Base-by-base conservation (phyloP, 2,888 invertebrate species). In the Eugnorisma glareosa region DNA sequence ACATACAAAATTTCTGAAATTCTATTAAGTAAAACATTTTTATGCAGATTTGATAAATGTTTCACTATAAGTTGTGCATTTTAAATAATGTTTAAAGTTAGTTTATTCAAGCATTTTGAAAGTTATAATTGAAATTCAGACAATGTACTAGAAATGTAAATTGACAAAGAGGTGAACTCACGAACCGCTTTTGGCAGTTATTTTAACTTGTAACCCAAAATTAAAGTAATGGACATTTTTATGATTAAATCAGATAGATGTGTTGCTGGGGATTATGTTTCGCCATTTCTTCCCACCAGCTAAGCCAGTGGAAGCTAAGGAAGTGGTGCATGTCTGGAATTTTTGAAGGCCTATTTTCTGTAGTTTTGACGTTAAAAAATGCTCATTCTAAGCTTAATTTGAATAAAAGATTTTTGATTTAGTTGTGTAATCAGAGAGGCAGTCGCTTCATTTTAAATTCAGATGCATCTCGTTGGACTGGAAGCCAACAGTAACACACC, bases 41-140 rank as follows among this genome's bases (percentile, higher is more conserved):
- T 40, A 57, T 81, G 63, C 21, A 81, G 18, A 64, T 78, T 73
- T 57, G 21, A 66, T 64, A 64, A 66, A 72, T 48, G 18, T 1
- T 66, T 40, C 7, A 10, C 18, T 40, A 73, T 66, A 51, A 43
- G 24, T 66, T 77, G 21, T 40, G 35, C 70, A 31, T 70, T 77
- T 43, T 24, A 51, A 79, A 61, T 79, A 79, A 61, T 79, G 35
- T 61, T 51, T 57, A 5, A 69, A 79, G 48, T 64, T 24, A 64
- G 15, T 77, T 54, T 64, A 64, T 64, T 70, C 10, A 63, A 63
- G 45, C 18, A 18, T 79, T 79, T 64, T 64, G 11, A 80, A 77
- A 73, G 54, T 77, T 77, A 35, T 45, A 48, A 81, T 78, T 78
- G 13, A 81, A 73, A 57, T 78, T 57, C 73, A 66, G 40, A 48